Evolutionary conservation across 2,113 vertebrate species (phyloP), one percentile per base, ranked within the genome.

Genomic region (Rhodinocichla rosea): DNA sequence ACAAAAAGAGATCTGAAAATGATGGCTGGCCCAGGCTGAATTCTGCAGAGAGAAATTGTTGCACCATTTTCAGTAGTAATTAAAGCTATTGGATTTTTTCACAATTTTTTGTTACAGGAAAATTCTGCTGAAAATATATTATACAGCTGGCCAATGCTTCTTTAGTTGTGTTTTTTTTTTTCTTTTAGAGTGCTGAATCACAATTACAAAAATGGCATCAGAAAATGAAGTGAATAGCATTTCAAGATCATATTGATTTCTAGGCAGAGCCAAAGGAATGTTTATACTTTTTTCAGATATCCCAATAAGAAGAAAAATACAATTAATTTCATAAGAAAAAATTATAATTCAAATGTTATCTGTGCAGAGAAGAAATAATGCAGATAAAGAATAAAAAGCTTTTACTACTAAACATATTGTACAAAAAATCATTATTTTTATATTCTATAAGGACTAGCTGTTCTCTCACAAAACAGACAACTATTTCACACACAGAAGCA

Each of bases 101-200:
- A 49, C 39, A 75, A 83, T 55, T 92, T 88, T 90, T 83, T 78
- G 35, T 63, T 60, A 77, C 15, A 32, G 52, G 52, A 74, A 90
- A 92, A 60, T 71, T 86, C 64, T 77, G 26, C 15, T 95, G 33
- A n/a, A 79, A 95, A 90, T 88, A 53, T 44, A 68, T 94, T 86
- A 55, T 71, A 88, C 64, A 94, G 44, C 33, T 90, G 62, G 55
- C 17, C 35, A 70, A 74, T 67, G 18, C 52, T 80, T 83, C 60
- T 85, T 92, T 55, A 63, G 26, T 35, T 55, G 10, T 1, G 3
- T 12, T 22, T 77, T 69, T 78, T n/a, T n/a, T 52, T 44, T 81
- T 84, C n/a, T 88, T 92, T 65, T 30, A 83, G 42, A 74, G 10
- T 7, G 30, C 17, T 64, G 69, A 82, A 71, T 68, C 40, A 68